phyloP scores from a whole-genome alignment of 2,888 invertebrate species.

The Acronicta psi region DNA sequence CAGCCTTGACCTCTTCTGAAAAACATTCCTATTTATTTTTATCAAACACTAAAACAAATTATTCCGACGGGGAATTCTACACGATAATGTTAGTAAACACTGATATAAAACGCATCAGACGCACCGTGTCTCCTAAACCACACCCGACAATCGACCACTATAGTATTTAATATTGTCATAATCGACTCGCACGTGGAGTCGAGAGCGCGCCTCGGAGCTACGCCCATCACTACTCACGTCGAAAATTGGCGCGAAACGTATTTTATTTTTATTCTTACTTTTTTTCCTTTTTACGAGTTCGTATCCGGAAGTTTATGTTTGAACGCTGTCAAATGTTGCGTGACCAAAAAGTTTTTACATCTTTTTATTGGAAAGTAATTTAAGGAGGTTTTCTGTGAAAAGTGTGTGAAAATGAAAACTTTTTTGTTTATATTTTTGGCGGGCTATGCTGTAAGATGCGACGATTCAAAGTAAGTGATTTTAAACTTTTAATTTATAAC shows the following conservation, averaged over 20 bases:
- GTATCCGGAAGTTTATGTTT: constrained; percentile 3
- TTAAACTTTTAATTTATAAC: background rate
- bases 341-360: constrained; percentile 5
- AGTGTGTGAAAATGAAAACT: constrained; percentile 65
- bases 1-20: constrained; percentile 8
- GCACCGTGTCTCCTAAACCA: constrained; percentile 22
- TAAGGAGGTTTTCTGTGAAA: constrained; percentile 35
- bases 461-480: constrained; percentile 73
- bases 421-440: constrained; percentile 72
- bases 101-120: constrained; percentile 26
- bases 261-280: constrained; percentile 20
- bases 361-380: constrained; percentile 17
- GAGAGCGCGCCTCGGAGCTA: constrained; percentile 56
- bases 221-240: constrained; percentile 55
- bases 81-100: background rate
- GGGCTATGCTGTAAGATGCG: constrained; percentile 75
- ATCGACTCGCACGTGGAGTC: constrained; percentile 62
- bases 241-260: constrained; percentile 64
- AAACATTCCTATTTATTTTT: constrained; percentile 10
- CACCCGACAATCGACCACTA: constrained; percentile 44
- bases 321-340: background rate
- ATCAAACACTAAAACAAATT: background rate
- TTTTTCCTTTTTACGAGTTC: constrained; percentile 17
- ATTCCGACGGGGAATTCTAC: background rate
- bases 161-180: constrained; percentile 66